Conservation (phyloP, 1,140 invertebrate genomes). For the Oreohelix idahoensis region DNA sequence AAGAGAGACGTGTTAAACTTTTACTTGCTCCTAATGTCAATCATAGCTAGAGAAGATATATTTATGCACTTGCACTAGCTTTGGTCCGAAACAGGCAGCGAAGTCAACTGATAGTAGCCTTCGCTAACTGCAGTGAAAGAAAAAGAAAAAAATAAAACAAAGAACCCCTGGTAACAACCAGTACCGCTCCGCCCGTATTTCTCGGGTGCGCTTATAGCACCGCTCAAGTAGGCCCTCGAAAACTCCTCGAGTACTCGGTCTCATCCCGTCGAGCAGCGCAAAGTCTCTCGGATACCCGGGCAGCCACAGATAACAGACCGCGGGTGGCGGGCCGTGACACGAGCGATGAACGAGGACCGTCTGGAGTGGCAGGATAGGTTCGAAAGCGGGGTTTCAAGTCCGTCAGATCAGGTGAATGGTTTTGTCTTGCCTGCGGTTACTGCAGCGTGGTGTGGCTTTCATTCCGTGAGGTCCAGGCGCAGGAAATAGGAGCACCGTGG, state of each 20-base stretch:
- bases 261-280: neutral
- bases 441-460: neutral
- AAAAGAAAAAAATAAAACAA: neutral
- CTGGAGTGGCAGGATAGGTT: constrained; percentile 12
- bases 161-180: neutral
- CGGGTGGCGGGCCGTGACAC: constrained; percentile 34
- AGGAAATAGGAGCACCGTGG: neutral
- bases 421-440: neutral
- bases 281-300: constrained; percentile 28
- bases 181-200: neutral
- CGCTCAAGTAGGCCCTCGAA: constrained; percentile 8
- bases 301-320: constrained; percentile 29
- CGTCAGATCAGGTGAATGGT: neutral
- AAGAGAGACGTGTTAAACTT: too few relatives aligned
- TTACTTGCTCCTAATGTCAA: neutral
- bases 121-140: neutral
- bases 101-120: neutral
- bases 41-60: neutral
- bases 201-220: neutral
- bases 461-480: neutral
- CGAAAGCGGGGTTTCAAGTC: constrained; percentile 14
- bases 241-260: neutral
- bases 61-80: neutral
- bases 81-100: neutral
- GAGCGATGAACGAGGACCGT: constrained; percentile 9